Evolutionary conservation across 2,888 invertebrate species (phyloP).

Genomic region (Phortica magna): DNA sequence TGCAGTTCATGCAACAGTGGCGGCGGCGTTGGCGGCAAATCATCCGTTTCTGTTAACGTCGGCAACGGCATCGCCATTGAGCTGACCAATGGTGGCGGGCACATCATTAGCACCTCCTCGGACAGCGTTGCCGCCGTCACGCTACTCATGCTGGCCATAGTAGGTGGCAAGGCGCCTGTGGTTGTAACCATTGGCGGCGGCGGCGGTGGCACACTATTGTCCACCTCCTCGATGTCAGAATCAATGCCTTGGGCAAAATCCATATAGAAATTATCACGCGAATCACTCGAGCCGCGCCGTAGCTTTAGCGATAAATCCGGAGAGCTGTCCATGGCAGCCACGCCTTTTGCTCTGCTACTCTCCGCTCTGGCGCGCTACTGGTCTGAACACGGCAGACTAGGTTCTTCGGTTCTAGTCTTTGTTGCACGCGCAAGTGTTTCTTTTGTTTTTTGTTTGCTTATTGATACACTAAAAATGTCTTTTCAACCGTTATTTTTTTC

Average conservation of each 20-base stretch:
- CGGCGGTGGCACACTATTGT: slow-evolving; percentile 80
- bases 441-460: neutral
- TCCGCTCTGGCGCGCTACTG: neutral
- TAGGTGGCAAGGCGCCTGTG: slow-evolving; percentile 47
- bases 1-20: slow-evolving; percentile 49
- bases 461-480: neutral
- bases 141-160: slow-evolving; percentile 55
- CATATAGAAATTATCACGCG: slow-evolving; percentile 93
- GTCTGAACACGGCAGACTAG: neutral
- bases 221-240: slow-evolving; percentile 92
- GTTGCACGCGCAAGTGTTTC: neutral
- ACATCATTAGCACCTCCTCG: slow-evolving; percentile 59
- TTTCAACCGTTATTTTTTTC: neutral
- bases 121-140: slow-evolving; percentile 46
- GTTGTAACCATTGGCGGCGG: slow-evolving; percentile 48
- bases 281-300: slow-evolving; percentile 91
- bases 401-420: neutral
- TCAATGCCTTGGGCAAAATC: slow-evolving; percentile 94
- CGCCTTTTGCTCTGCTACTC: neutral
- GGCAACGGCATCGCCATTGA: slow-evolving; percentile 65
- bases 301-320: slow-evolving; percentile 91
- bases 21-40: slow-evolving; percentile 73
- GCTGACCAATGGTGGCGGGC: slow-evolving; percentile 42
- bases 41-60: slow-evolving; percentile 72
- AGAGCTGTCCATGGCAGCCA: slow-evolving; percentile 83